These are phyloP conservation scores for Gorilla gorilla DNA, from an alignment of 2,113 vertebrate genomes.

Conservation along the genomic window DNA sequence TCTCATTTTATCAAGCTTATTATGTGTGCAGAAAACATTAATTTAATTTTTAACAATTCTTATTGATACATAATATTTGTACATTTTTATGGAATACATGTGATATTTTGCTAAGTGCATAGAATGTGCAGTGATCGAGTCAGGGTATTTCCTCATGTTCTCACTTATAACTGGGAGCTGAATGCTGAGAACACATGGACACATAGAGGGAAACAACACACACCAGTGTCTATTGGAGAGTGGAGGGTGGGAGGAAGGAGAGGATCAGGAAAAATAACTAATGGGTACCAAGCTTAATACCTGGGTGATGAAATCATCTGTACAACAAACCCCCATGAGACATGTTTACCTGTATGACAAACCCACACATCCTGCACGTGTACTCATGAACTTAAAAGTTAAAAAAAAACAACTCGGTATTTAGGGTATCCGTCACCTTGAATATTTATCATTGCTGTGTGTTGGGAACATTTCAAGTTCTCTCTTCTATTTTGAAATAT, in stretches of 20 bases:
- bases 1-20: not conserved
- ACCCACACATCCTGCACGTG: too few relatives aligned
- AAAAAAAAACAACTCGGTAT: not conserved
- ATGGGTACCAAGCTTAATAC: too few relatives aligned
- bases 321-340: too few relatives aligned
- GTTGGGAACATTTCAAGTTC: not conserved
- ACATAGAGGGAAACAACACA: too few relatives aligned
- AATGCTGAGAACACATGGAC: too few relatives aligned
- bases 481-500: not conserved
- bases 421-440: not conserved
- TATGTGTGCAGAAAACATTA: constrained; percentile 6
- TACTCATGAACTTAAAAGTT: too few relatives aligned
- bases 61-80: not conserved
- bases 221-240: too few relatives aligned
- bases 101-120: not conserved
- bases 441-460: not conserved
- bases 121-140: not conserved
- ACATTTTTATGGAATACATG: not conserved
- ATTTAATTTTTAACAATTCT: not conserved
- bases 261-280: too few relatives aligned
- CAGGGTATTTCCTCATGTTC: not conserved
- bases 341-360: too few relatives aligned
- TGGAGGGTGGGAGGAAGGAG: too few relatives aligned
- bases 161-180: too few relatives aligned
- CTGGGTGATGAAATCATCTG: too few relatives aligned